phyloP scores from a whole-genome alignment of 2,888 invertebrate genomes.

The Lepidonotus clava region DNA sequence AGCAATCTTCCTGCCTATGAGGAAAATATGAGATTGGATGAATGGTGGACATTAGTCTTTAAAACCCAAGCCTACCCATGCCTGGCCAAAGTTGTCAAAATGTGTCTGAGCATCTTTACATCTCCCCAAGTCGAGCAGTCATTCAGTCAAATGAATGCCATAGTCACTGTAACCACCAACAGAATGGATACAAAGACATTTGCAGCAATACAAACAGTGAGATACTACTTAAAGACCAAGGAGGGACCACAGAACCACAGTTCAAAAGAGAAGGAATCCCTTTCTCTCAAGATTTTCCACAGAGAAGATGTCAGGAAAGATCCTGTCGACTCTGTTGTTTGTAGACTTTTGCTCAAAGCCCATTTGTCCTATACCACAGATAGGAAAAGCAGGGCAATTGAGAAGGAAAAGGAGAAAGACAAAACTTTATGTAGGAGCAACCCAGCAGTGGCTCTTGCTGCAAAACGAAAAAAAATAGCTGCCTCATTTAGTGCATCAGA shows the following conservation, averaged over 20 bases:
- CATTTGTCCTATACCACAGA: neutral
- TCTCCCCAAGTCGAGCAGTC: neutral
- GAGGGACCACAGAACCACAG: neutral
- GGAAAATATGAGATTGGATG: neutral
- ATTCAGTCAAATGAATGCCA: neutral
- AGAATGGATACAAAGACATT: neutral
- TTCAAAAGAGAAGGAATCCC: neutral
- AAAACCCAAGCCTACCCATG: neutral
- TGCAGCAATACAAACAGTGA: neutral
- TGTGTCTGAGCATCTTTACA: neutral
- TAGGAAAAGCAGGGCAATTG: no score
- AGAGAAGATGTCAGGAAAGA: constrained; percentile 1
- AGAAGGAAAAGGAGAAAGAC: neutral
- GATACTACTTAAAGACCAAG: neutral
- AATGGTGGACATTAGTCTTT: neutral
- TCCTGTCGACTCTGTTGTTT: neutral
- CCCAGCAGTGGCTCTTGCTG: no score
- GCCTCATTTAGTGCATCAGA: no score
- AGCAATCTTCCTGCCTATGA: neutral
- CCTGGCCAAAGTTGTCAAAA: neutral
- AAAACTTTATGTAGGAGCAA: neutral
- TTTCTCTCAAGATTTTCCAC: constrained; percentile 1
- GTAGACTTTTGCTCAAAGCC: neutral
- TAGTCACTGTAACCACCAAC: neutral
- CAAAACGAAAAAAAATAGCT: neutral